phyloP scores from a whole-genome alignment of 2,888 invertebrate species.

The Chelonus formosanus region DNA sequence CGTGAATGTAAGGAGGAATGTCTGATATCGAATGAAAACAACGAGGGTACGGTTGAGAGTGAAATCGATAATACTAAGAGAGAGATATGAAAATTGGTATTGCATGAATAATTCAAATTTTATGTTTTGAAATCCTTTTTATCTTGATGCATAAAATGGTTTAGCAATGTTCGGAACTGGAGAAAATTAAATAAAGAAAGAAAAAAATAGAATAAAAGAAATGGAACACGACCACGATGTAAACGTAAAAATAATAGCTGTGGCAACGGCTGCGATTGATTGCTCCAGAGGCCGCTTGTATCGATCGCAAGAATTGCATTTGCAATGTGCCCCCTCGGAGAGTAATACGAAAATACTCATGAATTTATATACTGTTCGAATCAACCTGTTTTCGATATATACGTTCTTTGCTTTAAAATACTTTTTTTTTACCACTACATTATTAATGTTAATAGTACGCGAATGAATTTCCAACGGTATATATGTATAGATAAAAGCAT shows the following conservation, averaged over 20 bases:
- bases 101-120: constrained; percentile 12
- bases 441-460: no score
- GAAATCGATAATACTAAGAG: no score
- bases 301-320: constrained; percentile 26
- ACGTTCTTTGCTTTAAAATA: neutral
- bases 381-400: neutral
- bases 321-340: constrained; percentile 15
- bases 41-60: no score
- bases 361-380: neutral
- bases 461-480: no score
- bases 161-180: neutral
- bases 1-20: neutral
- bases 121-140: no score
- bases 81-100: constrained; percentile 18
- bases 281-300: constrained; percentile 22
- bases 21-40: no score
- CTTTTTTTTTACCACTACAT: no score
- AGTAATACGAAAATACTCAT: constrained; percentile 2
- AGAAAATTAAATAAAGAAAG: constrained; percentile 1
- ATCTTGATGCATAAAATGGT: no score
- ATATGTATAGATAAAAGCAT: no score
- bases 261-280: constrained; percentile 32
- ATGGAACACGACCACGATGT: constrained; percentile 20
- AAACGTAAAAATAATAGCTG: constrained; percentile 28
- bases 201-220: constrained; percentile 1